Evolutionary conservation across 2,113 vertebrate genomes (phyloP).

Genomic region (Tenebrosternarchus preto): DNA sequence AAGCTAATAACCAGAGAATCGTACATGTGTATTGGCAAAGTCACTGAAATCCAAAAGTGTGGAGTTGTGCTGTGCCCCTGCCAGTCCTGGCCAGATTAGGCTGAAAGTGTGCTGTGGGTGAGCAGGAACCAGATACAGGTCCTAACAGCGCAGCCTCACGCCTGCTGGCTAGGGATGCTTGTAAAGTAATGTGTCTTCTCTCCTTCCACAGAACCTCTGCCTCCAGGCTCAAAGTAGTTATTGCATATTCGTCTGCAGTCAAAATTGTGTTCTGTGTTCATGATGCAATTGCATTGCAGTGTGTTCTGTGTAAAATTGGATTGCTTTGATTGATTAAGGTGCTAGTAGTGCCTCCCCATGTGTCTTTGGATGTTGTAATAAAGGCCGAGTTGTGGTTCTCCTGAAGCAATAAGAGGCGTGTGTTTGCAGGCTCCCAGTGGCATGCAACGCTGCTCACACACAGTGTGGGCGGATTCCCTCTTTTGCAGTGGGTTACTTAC

Average conservation of each 20-base stretch:
- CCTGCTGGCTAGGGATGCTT: conserved; percentile 18
- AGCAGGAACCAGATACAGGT: neutral
- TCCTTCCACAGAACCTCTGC: neutral
- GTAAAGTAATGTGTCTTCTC: conserved; percentile 35
- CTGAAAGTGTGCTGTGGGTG: conserved; percentile 14
- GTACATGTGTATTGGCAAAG: conserved; percentile 35
- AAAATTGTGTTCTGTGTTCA: conserved; percentile 49
- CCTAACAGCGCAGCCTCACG: conserved; percentile 14
- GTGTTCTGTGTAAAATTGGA: conserved; percentile 50
- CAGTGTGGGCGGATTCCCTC: conserved; percentile 19
- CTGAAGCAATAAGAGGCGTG: conserved; percentile 38
- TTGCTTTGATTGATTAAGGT: conserved; percentile 55
- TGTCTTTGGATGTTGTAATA: conserved; percentile 51
- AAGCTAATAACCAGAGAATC: conserved; percentile 33
- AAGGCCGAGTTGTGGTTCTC: conserved; percentile 24
- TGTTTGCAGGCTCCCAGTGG: conserved; percentile 37
- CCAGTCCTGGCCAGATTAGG: neutral
- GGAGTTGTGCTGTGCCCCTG: neutral
- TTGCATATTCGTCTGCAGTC: conserved; percentile 46
- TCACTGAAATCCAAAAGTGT: conserved; percentile 9
- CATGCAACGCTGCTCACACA: neutral
- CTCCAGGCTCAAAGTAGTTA: conserved; percentile 44
- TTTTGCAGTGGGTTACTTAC: conserved; percentile 12
- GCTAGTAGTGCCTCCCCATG: conserved; percentile 24
- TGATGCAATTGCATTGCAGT: conserved; percentile 42